Base-by-base conservation (phyloP, 2,888 invertebrate genomes). In the Spodoptera exigua region DNA sequence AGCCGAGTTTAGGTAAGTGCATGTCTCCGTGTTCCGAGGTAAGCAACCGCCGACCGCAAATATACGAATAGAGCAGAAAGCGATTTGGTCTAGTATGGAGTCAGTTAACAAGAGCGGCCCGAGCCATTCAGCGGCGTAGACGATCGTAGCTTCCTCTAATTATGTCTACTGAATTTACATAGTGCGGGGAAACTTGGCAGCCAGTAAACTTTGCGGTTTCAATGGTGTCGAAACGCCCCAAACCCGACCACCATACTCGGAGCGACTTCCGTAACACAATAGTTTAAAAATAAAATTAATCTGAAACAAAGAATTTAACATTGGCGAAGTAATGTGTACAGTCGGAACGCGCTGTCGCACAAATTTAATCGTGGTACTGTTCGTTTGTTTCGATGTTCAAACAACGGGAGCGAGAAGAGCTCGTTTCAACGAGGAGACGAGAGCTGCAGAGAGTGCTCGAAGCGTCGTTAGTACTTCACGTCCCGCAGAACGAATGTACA, bases 301-400 rank as follows among this genome's bases (percentile, higher is more conserved):
- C 58, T 44, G 49, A 69, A 66, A 70, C 68, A 78, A 63, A 59
- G 56, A 63, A 46, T 69, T 61, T 36, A 60, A 53, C 49, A 52
- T 41, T 57, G 32, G 18, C 43, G 44, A 68, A 66, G 67, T 70
- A 80, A 79, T 69, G 70, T 72, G 76, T 35, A 70, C 80, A 81
- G 78, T 81, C 80, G 53, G 70, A 68, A 76, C 77, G 69, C 74
- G 70, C 67, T 81, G 77, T 68, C 71, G 77, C 68, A 73, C 75
- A 85, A 85, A 87, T 87, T 85, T 84, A 88, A 89, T 88, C 86
- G 84, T 63, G 79, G 84, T 81, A 86, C 79, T 80, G 82, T 86
- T 84, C 85, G 85, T 87, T 89, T 89, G 89, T 89, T 89, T 84
- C 85, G 85, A 81, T 87, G 87, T 89, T 90, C 86, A 90, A 90